Percentiles rank a stretch among this genome's conserved stretches.
phyloP scores from a whole-genome alignment of 2,797 vertebrate species.

The Synanceia verrucosa region DNA sequence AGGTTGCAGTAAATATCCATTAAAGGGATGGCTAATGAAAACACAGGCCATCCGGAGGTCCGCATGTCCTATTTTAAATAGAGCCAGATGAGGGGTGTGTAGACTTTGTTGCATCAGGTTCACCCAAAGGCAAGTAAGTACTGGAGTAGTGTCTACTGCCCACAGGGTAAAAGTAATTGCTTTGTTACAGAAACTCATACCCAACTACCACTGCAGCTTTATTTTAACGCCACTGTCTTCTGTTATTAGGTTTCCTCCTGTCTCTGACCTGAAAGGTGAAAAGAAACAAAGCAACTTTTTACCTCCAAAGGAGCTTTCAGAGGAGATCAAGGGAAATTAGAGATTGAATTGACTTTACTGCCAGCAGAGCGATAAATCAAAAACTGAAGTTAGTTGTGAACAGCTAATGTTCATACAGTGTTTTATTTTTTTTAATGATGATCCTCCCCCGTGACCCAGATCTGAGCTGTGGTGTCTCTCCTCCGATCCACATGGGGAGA shows the following conservation, averaged over 20 bases:
- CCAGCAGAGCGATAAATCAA: slow-evolving; percentile 18
- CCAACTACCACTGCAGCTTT: slow-evolving; percentile 23
- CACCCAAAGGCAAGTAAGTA: slow-evolving; percentile 16
- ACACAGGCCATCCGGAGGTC: not conserved
- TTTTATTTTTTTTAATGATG: slow-evolving; percentile 19
- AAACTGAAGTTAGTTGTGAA: slow-evolving; percentile 21
- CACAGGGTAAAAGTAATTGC: slow-evolving; percentile 33
- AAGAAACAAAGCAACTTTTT: slow-evolving; percentile 24
- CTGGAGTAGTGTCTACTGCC: slow-evolving; percentile 22
- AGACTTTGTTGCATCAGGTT: slow-evolving; percentile 30
- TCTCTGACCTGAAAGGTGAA: slow-evolving; percentile 14
- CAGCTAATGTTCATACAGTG: slow-evolving; percentile 3
- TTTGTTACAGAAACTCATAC: slow-evolving; percentile 45
- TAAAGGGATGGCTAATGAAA: slow-evolving; percentile 13
- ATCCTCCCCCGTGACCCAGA: slow-evolving; percentile 52
- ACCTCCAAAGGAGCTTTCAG: not conserved
- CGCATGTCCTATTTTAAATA: slow-evolving; percentile 24
- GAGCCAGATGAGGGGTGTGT: not conserved
- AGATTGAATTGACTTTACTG: slow-evolving; percentile 6
- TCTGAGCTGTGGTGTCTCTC: slow-evolving; percentile 42
- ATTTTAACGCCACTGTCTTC: not conserved
- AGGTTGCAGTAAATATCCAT: slow-evolving; percentile 40
- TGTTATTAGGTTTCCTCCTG: not conserved
- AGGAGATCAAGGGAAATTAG: slow-evolving; percentile 6
- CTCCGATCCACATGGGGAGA: slow-evolving; percentile 45